A percentile compares a stretch with the other conserved stretches of the same genome.
These are phyloP conservation scores for Hetaerina titia DNA, from an alignment of 2,888 invertebrate species.

Conservation along the genomic window DNA sequence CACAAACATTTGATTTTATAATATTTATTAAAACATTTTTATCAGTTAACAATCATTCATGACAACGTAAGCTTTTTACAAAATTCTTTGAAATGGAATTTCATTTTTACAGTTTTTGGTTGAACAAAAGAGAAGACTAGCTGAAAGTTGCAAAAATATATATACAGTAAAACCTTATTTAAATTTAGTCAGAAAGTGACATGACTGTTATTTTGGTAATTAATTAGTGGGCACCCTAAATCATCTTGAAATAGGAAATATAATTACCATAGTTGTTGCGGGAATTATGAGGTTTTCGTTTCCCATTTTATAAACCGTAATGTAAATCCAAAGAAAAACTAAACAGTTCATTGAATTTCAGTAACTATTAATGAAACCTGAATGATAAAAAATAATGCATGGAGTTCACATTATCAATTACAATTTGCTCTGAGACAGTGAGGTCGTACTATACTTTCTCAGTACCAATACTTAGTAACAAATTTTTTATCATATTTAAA, in stretches of 20 bases:
- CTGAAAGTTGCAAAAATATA: background rate
- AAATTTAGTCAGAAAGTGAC: background rate
- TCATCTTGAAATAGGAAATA: too few species aligned
- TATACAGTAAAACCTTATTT: background rate
- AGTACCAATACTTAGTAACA: too few species aligned
- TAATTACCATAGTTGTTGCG: too few species aligned
- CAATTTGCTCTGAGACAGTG: background rate
- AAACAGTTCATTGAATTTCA: background rate
- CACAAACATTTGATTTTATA: background rate
- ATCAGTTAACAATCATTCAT: background rate
- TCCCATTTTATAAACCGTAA: too few species aligned
- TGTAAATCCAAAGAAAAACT: background rate
- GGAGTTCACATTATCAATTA: background rate
- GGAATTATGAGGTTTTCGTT: background rate
- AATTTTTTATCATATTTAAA: too few species aligned
- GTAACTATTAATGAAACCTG: background rate
- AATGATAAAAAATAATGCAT: background rate
- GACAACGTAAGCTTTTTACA: background rate
- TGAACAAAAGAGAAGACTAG: background rate
- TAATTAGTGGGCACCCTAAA: too few species aligned
- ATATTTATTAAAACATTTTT: conserved; percentile 9
- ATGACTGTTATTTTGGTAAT: background rate
- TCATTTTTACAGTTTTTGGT: background rate
- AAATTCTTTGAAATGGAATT: background rate
- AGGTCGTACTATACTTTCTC: background rate